Evolutionary conservation across 2,888 invertebrate species (phyloP).

Genomic region (Parnassius smintheus): DNA sequence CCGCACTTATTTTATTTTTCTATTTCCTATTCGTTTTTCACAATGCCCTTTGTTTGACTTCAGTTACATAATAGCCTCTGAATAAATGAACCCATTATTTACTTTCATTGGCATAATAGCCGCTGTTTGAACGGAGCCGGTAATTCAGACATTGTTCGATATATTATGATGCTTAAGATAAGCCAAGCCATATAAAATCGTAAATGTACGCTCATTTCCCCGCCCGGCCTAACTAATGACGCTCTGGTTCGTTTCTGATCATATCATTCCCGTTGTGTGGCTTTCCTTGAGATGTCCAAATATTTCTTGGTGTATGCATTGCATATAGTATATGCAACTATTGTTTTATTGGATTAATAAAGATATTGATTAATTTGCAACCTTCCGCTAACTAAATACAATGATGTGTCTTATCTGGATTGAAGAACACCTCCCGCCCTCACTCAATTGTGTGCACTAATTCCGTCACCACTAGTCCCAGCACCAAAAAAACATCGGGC

Average conservation of each 20-base stretch:
- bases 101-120: slow-evolving; percentile 25
- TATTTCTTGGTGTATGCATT: slow-evolving; percentile 3
- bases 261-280: slow-evolving; percentile 16
- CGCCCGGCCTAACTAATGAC: slow-evolving; percentile 22
- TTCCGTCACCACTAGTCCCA: too few species aligned
- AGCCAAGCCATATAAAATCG: slow-evolving; percentile 27
- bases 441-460: too few species aligned
- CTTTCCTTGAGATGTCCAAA: slow-evolving; percentile 3
- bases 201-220: slow-evolving; percentile 25
- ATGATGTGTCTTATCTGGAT: not conserved
- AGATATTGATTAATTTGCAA: too few species aligned
- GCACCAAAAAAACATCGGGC: too few species aligned
- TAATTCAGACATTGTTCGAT: slow-evolving; percentile 28
- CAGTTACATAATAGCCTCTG: slow-evolving; percentile 14
- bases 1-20: slow-evolving; percentile 3
- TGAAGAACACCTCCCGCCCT: too few species aligned
- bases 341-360: not conserved
- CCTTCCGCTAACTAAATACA: not conserved
- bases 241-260: slow-evolving; percentile 13
- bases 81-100: slow-evolving; percentile 27
- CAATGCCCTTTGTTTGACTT: slow-evolving; percentile 18
- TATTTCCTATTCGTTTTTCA: slow-evolving; percentile 4
- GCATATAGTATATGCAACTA: too few species aligned
- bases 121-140: slow-evolving; percentile 23
- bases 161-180: slow-evolving; percentile 29